phyloP scores from a whole-genome alignment of 2,113 vertebrate species.

The Psittacara wagleri region DNA sequence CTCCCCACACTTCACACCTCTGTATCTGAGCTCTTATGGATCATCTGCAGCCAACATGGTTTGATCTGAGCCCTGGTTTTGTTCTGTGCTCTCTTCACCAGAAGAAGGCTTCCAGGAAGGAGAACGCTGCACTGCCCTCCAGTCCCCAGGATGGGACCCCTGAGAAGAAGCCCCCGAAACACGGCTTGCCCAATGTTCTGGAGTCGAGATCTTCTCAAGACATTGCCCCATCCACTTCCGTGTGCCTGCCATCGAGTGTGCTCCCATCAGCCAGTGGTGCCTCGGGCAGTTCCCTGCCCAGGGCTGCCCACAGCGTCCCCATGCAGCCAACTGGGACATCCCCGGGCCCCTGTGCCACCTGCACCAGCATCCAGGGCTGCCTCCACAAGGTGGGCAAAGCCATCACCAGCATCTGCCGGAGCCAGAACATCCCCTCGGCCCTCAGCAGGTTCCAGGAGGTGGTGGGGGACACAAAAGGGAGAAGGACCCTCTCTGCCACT shows the following conservation, averaged over 20 bases:
- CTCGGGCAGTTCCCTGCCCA: not conserved
- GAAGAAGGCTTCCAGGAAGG: conserved; percentile 25
- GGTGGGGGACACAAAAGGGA: conserved; percentile 70
- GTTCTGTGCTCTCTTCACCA: conserved; percentile 5
- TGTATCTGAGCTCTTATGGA: not conserved
- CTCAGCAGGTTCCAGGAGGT: conserved; percentile 77
- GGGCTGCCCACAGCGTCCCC: conserved; percentile 33
- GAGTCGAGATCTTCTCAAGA: not conserved
- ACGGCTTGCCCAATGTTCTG: rapidly evolving
- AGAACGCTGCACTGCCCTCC: not conserved
- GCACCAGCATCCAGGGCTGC: conserved; percentile 74
- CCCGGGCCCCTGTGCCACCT: conserved; percentile 79
- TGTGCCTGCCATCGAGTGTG: rapidly evolving
- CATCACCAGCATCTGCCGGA: conserved; percentile 79
- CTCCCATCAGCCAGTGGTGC: not conserved
- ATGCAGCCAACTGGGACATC: conserved; percentile 72
- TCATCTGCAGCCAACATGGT: not conserved
- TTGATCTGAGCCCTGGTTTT: not conserved
- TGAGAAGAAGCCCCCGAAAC: not conserved
- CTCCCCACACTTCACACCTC: not conserved
- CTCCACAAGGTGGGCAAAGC: conserved; percentile 76
- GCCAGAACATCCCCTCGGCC: conserved; percentile 87
- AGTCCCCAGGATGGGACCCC: not conserved
- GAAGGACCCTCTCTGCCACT: conserved; percentile 73
- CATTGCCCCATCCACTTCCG: not conserved